These are phyloP conservation scores for Edolisoma coerulescens DNA, from an alignment of 2,113 vertebrate species.

Conservation along the genomic window DNA sequence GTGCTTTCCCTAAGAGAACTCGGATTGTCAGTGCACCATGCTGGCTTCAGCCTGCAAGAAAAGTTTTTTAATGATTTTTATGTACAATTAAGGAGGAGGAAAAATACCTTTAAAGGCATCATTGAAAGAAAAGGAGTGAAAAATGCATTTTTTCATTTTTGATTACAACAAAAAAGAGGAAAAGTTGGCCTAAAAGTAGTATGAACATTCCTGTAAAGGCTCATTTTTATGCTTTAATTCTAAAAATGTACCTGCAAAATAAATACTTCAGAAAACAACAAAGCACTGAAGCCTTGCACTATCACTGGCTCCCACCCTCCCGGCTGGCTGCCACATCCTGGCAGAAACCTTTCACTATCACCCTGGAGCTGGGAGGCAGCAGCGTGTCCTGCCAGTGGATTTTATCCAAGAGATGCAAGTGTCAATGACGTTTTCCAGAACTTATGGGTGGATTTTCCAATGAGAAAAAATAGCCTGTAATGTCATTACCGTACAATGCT, in stretches of 20 bases:
- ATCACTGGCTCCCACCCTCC: neutral
- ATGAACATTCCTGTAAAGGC: neutral
- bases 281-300: neutral
- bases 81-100: neutral
- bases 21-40: accelerated
- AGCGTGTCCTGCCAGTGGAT: neutral
- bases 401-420: neutral
- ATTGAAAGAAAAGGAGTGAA: neutral
- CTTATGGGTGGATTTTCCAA: neutral
- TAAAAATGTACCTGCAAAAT: neutral
- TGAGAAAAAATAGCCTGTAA: neutral
- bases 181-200: neutral
- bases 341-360: neutral
- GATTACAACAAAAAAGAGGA: neutral
- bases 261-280: neutral
- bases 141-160: neutral
- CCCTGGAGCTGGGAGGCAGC: neutral
- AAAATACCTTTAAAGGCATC: neutral
- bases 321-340: neutral
- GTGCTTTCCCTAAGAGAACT: neutral
- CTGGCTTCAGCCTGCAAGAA: neutral
- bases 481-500: neutral
- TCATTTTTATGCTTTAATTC: neutral
- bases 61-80: neutral
- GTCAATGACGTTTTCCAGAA: neutral